A percentile compares a stretch with the other conserved stretches of the same genome.
These are phyloP conservation scores for Podargus strigoides DNA, from an alignment of 2,797 vertebrate species.

Conservation along the genomic window DNA sequence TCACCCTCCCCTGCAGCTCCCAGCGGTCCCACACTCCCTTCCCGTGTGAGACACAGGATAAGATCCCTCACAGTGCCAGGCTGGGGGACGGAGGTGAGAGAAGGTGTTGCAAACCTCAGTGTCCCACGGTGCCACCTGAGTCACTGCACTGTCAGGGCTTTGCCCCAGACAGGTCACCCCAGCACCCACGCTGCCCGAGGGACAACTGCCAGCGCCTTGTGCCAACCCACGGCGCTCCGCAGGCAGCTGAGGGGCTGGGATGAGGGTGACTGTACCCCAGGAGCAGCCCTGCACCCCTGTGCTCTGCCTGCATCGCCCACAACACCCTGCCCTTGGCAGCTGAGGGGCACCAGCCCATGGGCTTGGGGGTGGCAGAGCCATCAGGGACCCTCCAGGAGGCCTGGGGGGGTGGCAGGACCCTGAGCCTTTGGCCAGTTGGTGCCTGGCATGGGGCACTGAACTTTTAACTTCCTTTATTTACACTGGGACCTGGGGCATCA, in stretches of 20 bases:
- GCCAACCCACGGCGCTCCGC: rapidly evolving
- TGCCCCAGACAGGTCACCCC: not conserved
- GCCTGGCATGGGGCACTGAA: not conserved
- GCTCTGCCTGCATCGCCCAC: not conserved
- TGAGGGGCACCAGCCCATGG: not conserved
- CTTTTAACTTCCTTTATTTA: too few species aligned
- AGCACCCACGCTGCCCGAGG: not conserved
- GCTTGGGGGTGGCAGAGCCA: not conserved
- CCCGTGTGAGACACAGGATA: rapidly evolving
- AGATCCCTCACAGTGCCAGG: rapidly evolving
- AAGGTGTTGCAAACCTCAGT: not conserved
- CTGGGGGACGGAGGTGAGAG: not conserved
- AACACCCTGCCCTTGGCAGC: not conserved
- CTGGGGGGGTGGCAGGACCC: not conserved
- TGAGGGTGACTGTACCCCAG: rapidly evolving
- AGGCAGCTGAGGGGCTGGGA: rapidly evolving
- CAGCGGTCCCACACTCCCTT: not conserved
- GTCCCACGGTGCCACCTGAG: not conserved
- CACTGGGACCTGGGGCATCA: too few species aligned
- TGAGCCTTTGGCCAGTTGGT: not conserved
- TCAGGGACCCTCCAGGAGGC: rapidly evolving
- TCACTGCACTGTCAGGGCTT: not conserved
- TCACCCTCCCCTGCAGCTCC: not conserved
- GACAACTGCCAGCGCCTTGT: rapidly evolving
- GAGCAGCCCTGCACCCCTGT: not conserved